These are phyloP conservation scores for Hemichromis elongatus DNA, from an alignment of 2,113 vertebrate genomes.

Conservation along the genomic window DNA sequence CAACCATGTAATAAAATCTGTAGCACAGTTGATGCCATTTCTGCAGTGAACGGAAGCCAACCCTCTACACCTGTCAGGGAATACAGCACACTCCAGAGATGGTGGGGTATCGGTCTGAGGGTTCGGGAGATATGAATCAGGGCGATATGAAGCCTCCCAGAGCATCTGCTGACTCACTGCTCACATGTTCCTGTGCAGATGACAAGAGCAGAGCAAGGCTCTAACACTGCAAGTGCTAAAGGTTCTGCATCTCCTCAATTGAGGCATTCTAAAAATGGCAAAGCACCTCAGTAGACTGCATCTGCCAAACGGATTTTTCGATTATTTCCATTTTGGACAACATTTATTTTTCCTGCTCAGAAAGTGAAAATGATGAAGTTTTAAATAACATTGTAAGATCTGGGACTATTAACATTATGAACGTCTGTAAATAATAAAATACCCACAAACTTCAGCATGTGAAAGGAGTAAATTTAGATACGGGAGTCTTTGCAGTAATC, in stretches of 20 bases:
- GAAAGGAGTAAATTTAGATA: not conserved
- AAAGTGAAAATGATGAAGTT: not conserved
- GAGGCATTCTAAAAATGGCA: not conserved
- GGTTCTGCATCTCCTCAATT: not conserved
- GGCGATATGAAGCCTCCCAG: not conserved
- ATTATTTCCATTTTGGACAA: not conserved
- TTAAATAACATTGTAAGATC: not conserved
- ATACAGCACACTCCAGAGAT: not conserved
- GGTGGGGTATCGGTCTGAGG: not conserved
- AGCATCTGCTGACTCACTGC: conserved; percentile 44
- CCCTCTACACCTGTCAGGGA: conserved; percentile 27
- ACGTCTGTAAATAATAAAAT: not conserved
- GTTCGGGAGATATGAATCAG: not conserved
- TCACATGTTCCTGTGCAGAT: not conserved
- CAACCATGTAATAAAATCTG: not conserved
- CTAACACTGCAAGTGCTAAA: not conserved
- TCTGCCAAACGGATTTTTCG: not conserved
- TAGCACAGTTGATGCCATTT: not conserved
- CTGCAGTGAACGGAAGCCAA: not conserved
- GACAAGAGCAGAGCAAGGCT: not conserved
- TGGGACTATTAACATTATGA: not conserved
- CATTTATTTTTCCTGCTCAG: not conserved
- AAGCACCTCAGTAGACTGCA: not conserved
- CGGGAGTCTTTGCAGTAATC: not conserved
- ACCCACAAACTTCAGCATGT: no score